A percentile compares a stretch with the other conserved stretches of the same genome.
phyloP scores from a whole-genome alignment of 2,113 vertebrate species.

The Chrysochloris asiatica region DNA sequence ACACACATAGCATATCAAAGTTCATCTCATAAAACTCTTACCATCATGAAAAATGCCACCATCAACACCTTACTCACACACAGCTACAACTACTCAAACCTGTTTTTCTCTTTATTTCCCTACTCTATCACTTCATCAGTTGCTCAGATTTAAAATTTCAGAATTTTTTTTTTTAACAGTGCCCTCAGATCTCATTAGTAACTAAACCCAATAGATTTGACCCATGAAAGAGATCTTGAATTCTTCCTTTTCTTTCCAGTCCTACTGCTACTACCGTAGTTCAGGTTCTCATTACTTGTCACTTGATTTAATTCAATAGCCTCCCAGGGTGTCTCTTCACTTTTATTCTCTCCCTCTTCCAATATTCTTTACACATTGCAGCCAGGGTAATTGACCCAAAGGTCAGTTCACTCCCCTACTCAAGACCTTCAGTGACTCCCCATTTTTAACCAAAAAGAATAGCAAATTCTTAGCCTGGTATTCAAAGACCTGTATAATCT shows the following conservation, averaged over 20 bases:
- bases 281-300: slow-evolving; percentile 74
- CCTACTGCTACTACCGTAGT: slow-evolving; percentile 63
- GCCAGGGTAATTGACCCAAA: slow-evolving; percentile 76
- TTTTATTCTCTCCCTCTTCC: slow-evolving; percentile 72
- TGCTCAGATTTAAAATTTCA: slow-evolving; percentile 61
- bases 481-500: slow-evolving; percentile 71
- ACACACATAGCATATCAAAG: not conserved
- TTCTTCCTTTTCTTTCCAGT: slow-evolving; percentile 71
- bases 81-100: not conserved
- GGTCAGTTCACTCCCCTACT: slow-evolving; percentile 74
- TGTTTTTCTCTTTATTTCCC: slow-evolving; percentile 37
- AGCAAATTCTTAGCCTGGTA: slow-evolving; percentile 67
- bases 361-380: slow-evolving; percentile 70
- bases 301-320: slow-evolving; percentile 76
- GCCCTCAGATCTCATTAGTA: slow-evolving; percentile 75
- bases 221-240: slow-evolving; percentile 72
- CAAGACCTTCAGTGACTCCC: slow-evolving; percentile 71
- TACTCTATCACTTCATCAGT: slow-evolving; percentile 49
- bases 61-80: not conserved
- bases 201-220: slow-evolving; percentile 67
- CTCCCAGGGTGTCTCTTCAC: slow-evolving; percentile 76
- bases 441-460: slow-evolving; percentile 76
- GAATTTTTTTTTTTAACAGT: slow-evolving; percentile 59
- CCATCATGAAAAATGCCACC: not conserved
- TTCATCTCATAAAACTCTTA: not conserved